Percentiles rank a stretch among this genome's conserved stretches.
Evolutionary conservation across 2,113 vertebrate species (phyloP).

Genomic region (Carollia perspicillata): DNA sequence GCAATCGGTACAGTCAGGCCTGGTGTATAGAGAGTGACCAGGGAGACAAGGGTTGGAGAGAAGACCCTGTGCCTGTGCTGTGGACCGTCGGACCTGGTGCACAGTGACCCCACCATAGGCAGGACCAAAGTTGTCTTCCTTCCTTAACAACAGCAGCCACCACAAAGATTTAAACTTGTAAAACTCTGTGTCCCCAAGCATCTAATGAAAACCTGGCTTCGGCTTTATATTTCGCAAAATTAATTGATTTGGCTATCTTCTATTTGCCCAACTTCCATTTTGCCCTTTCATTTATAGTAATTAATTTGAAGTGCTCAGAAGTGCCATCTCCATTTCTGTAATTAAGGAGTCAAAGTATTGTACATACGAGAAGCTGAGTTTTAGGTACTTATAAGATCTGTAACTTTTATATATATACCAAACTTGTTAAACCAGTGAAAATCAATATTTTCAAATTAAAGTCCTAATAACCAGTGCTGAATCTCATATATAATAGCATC

Average conservation of each 20-base stretch:
- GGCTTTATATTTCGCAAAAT: not conserved
- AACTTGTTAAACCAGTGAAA: slow-evolving; percentile 1
- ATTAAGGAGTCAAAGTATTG: not conserved
- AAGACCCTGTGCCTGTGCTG: fast-evolving
- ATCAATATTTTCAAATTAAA: not conserved
- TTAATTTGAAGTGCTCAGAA: not conserved
- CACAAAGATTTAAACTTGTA: not conserved
- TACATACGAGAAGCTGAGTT: not conserved
- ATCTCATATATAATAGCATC: not conserved
- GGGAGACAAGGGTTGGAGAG: not conserved
- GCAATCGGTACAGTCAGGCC: not conserved
- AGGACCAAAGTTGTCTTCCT: not conserved
- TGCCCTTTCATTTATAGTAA: not conserved
- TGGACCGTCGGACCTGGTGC: fast-evolving
- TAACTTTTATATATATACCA: not conserved
- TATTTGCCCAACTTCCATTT: not conserved
- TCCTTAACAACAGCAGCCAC: not conserved
- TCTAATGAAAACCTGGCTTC: not conserved
- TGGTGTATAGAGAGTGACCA: not conserved
- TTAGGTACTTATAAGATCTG: not conserved
- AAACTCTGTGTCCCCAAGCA: not conserved
- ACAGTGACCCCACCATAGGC: not conserved
- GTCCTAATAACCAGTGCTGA: not conserved
- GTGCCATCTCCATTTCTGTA: not conserved
- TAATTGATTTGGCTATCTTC: not conserved